Conservation (phyloP, 2,888 invertebrate species). For the Cephus pulcher region DNA sequence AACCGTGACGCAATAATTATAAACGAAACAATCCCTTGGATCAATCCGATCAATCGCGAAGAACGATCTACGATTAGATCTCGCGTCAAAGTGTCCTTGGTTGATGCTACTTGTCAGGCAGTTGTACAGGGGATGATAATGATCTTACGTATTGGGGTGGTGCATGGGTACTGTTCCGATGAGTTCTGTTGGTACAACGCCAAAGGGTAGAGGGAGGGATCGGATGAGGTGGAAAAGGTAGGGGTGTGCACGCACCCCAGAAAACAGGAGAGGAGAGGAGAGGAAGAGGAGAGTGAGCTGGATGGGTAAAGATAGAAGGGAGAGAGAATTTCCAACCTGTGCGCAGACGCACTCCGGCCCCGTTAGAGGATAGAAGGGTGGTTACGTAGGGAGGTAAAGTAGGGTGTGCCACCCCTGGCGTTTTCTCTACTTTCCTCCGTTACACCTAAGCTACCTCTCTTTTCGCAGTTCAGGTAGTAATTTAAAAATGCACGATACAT, state of each 20-base stretch:
- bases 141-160: conserved; percentile 40
- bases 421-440: neutral
- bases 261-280: conserved; percentile 5
- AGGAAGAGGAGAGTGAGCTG: neutral
- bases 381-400: neutral
- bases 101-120: conserved; percentile 3
- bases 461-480: neutral
- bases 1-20: neutral
- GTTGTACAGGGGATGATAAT: conserved; percentile 27
- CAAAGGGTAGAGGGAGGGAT: conserved; percentile 31
- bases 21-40: neutral
- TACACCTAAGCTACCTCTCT: neutral
- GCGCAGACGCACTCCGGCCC: conserved; percentile 33
- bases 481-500: neutral
- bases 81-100: neutral
- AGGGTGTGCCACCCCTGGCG: neutral
- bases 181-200: conserved; percentile 36
- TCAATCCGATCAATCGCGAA: neutral
- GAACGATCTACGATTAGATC: neutral
- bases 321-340: conserved; percentile 23
- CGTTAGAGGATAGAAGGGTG: conserved; percentile 36
- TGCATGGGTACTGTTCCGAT: conserved; percentile 42
- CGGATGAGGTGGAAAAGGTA: conserved; percentile 24
- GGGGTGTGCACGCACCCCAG: conserved; percentile 36
- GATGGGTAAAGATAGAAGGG: conserved; percentile 15